Base-by-base conservation (phyloP, 2,888 invertebrate species). In the Harpagoxenus sublaevis region DNA sequence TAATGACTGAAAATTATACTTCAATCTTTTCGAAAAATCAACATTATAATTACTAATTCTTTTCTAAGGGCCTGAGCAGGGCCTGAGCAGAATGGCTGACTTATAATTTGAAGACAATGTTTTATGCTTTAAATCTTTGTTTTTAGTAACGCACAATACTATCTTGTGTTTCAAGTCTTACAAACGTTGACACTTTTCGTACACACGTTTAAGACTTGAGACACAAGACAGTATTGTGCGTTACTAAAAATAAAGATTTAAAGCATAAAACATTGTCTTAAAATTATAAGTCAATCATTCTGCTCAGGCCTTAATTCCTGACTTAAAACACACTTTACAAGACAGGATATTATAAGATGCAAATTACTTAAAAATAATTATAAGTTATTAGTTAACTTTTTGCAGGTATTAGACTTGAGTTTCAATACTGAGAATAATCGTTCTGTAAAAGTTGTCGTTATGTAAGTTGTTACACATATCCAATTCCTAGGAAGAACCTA, bases 381-480 rank as follows among this genome's bases (percentile, higher is more conserved):
- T 3, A 51, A 23, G 1, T 48, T 39, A 53, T 66, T 3, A 9
- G 10, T 62, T 10, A 53, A 53, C 12, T 12, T 31, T 18, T 31
- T 42, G 5, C 4, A 31, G 31, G 35, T 39, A 60, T 55, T 39
- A 53, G 2, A 2, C 4, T n/a, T 62, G 3, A 74, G 5, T n/a
- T 75, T 65, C 6, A 28, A 12, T 35, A 55, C 28, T 8, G 4
- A 75, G 5, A 48, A 68, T 15, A 8, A 42, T 55, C 31, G 15
- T 31, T 35, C 15, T 28, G 31, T 42, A 53, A 55, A 53, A 42
- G 42, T 42, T 66, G 6, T 39, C 75, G 18, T 77, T 68, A 77
- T 55, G 28, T 78, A 70, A 78, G 53, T 15, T n/a, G 12, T 8
- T 51, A 12, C 18, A 75, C 23, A 62, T 9, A 62, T 0, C 2